Conservation (phyloP, 2,797 vertebrate genomes). For the Schizothorax lantsangensis region DNA sequence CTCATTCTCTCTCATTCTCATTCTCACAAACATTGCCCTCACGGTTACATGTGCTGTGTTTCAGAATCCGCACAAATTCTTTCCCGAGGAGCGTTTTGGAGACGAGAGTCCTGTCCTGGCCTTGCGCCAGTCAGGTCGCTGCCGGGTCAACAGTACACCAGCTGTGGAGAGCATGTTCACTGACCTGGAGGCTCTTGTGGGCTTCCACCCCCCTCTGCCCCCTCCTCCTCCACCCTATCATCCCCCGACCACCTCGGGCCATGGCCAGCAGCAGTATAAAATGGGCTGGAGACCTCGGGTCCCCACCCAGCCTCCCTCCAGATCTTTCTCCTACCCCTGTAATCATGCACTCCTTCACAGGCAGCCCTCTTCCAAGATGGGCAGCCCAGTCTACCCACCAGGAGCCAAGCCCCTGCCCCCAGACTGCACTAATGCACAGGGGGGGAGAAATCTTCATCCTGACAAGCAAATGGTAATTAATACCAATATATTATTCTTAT, state of each 20-base stretch:
- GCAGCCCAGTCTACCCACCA: conserved; percentile 84
- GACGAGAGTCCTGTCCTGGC: conserved; percentile 96
- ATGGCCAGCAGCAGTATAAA: conserved; percentile 87
- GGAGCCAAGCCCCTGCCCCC: conserved; percentile 86
- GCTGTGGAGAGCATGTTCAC: conserved; percentile 95
- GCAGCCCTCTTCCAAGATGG: conserved; percentile 82
- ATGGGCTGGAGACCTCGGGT: conserved; percentile 92
- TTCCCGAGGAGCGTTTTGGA: conserved; percentile 96
- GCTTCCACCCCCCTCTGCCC: conserved; percentile 94
- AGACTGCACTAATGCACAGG: conserved; percentile 88
- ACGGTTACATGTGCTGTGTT: conserved; percentile 28
- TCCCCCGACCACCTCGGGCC: conserved; percentile 88
- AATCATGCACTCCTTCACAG: conserved; percentile 91
- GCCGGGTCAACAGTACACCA: conserved; percentile 94
- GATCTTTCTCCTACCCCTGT: conserved; percentile 96
- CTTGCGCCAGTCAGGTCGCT: conserved; percentile 90
- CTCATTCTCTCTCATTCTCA: no score
- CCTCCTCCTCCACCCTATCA: conserved; percentile 96
- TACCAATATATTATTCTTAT: not conserved
- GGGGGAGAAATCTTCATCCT: conserved; percentile 82
- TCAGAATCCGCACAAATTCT: conserved; percentile 99
- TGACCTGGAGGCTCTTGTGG: conserved; percentile 92
- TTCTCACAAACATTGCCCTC: conserved; percentile 4
- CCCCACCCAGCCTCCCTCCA: conserved; percentile 90
- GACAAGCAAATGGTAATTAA: conserved; percentile 91